Conservation (phyloP, 2,113 vertebrate genomes). For the Eolophus roseicapilla region DNA sequence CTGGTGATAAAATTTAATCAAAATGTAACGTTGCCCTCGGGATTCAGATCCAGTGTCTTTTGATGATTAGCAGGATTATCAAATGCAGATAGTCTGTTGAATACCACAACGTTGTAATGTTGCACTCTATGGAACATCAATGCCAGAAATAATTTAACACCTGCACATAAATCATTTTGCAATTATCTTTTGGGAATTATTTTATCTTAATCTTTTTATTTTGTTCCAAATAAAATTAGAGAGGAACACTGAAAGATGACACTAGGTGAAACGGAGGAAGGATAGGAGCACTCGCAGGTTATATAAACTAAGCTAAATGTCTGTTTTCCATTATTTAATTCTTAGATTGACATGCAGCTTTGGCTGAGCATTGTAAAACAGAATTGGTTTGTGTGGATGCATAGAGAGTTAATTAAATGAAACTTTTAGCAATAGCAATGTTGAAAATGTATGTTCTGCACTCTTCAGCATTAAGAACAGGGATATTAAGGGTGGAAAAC, state of each 20-base stretch:
- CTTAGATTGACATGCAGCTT: conserved; percentile 41
- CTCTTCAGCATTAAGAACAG: conserved; percentile 6
- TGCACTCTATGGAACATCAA: conserved; percentile 9
- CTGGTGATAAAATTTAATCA: conserved; percentile 63
- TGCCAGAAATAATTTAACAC: conserved; percentile 67
- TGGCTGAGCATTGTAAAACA: conserved; percentile 18
- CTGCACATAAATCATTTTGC: conserved; percentile 72
- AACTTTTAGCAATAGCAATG: neutral
- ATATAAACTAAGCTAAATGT: conserved; percentile 18
- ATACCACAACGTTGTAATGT: conserved; percentile 21
- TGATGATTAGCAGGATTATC: conserved; percentile 51
- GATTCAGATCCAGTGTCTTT: conserved; percentile 35
- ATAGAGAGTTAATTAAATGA: conserved; percentile 12
- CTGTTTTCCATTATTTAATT: conserved; percentile 59
- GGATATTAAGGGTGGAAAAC: conserved; percentile 32
- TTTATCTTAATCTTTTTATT: conserved; percentile 73
- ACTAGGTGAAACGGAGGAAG: conserved; percentile 42
- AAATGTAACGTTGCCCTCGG: conserved; percentile 46
- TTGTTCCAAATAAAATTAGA: conserved; percentile 69
- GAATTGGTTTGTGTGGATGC: neutral
- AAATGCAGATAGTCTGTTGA: conserved; percentile 29
- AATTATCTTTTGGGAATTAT: conserved; percentile 70
- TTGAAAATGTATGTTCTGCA: neutral
- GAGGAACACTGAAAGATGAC: conserved; percentile 52
- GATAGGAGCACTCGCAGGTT: conserved; percentile 33